Evolutionary conservation across 1,140 invertebrate species (phyloP).

Genomic region (Pseudachorutes palmiensis): DNA sequence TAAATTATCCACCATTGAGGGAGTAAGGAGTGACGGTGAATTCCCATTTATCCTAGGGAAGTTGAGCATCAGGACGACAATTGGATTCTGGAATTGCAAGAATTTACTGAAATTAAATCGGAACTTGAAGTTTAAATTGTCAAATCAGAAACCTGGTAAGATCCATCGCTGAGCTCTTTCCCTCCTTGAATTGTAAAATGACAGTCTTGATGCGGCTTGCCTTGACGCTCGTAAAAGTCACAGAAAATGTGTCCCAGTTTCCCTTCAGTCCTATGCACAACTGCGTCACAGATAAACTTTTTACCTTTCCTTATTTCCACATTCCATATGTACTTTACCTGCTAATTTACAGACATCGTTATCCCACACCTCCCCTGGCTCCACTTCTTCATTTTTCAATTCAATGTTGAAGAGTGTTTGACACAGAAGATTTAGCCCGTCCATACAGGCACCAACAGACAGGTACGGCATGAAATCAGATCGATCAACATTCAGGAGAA

Average conservation of each 20-base stretch:
- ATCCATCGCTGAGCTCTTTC: constrained; percentile 65
- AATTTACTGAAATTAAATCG: not conserved
- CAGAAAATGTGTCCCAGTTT: constrained; percentile 92
- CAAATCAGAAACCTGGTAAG: constrained; percentile 78
- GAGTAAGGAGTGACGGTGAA: constrained; percentile 66
- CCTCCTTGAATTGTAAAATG: constrained; percentile 97
- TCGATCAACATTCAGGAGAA: constrained; percentile 57
- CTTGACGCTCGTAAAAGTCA: constrained; percentile 83
- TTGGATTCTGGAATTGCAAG: constrained; percentile 57
- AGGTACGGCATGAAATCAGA: constrained; percentile 78
- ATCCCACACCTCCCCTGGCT: constrained; percentile 73
- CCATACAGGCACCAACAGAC: constrained; percentile 90
- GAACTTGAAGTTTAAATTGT: not conserved
- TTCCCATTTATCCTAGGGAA: constrained; percentile 56
- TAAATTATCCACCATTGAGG: constrained; percentile 83
- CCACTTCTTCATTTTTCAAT: constrained; percentile 59
- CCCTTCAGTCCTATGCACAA: constrained; percentile 66
- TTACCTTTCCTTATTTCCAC: too few species aligned
- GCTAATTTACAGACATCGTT: constrained; percentile 80
- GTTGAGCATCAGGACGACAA: constrained; percentile 90
- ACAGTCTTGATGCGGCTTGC: constrained; percentile 93
- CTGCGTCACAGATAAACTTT: constrained; percentile 41
- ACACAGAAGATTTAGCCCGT: constrained; percentile 81
- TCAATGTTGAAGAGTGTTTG: constrained; percentile 69
- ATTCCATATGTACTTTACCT: too few species aligned